Conservation (phyloP, 2,888 invertebrate genomes). For the Mesochorus sp. region DNA sequence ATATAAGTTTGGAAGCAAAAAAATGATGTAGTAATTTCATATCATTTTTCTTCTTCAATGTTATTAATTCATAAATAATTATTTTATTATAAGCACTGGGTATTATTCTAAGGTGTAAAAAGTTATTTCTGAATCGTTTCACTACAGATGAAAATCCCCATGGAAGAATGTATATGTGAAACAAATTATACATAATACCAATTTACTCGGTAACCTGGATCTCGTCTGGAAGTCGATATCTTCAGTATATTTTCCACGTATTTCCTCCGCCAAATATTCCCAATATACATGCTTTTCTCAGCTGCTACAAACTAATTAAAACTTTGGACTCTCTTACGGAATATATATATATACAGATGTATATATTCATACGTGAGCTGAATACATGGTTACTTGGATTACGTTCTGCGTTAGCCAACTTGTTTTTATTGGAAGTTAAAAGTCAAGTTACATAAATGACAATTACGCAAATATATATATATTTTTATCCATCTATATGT, state of each 20-base stretch:
- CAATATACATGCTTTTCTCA: constrained; percentile 25
- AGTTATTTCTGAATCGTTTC: no score
- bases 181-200: constrained; percentile 5
- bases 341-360: constrained; percentile 1
- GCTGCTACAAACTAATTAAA: constrained; percentile 21
- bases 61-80: no score
- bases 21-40: no score
- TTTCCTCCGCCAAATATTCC: constrained; percentile 1
- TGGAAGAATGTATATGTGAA: no score
- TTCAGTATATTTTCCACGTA: constrained; percentile 4
- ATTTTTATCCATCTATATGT: neutral
- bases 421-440: constrained; percentile 26
- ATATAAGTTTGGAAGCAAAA: no score
- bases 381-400: constrained; percentile 3
- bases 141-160: no score
- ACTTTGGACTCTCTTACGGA: constrained; percentile 16
- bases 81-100: no score
- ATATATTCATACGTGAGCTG: neutral
- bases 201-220: constrained; percentile 11
- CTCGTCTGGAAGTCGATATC: neutral
- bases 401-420: constrained; percentile 15
- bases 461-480: neutral
- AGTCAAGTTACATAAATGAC: constrained; percentile 8
- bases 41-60: no score
- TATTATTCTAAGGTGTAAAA: no score